A percentile compares a stretch with the other conserved stretches of the same genome.
Evolutionary conservation across 2,797 vertebrate species (phyloP).

Genomic region (Schizopygopsis pylzovi): DNA sequence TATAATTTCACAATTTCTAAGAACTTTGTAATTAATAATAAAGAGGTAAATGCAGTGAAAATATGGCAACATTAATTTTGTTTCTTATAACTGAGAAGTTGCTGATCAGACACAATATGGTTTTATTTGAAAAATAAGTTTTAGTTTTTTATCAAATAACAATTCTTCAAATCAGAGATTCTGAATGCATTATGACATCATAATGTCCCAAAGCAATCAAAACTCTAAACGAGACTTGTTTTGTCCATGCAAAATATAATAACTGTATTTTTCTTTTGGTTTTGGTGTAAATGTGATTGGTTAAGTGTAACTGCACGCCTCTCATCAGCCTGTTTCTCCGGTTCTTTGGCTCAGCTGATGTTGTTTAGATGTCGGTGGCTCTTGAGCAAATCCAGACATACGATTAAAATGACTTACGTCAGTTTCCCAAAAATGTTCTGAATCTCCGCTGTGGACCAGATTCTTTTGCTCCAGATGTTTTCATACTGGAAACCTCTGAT

Average conservation of each 20-base stretch:
- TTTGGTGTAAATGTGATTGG: not conserved
- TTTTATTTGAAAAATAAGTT: not conserved
- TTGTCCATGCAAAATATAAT: not conserved
- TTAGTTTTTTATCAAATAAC: not conserved
- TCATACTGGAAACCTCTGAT: not conserved
- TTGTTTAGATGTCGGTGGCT: not conserved
- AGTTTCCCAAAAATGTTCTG: slow-evolving; percentile 59
- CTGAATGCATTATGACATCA: not conserved
- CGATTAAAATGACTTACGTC: not conserved
- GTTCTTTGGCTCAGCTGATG: not conserved
- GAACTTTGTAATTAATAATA: no score
- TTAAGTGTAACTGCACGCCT: no score
- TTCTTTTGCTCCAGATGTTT: slow-evolving; percentile 38
- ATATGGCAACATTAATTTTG: not conserved
- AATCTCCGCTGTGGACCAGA: slow-evolving; percentile 57
- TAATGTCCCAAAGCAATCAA: not conserved
- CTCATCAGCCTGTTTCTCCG: not conserved
- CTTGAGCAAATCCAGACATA: not conserved
- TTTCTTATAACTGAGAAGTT: no score
- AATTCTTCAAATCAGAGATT: not conserved
- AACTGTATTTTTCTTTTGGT: not conserved
- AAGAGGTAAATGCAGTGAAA: not conserved
- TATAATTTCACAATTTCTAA: no score
- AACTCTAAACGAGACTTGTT: not conserved
- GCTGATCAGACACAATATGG: not conserved